Evolutionary conservation across 2,888 invertebrate species (phyloP), one percentile per base, ranked within the genome.

Genomic region (Pheosia tremula): DNA sequence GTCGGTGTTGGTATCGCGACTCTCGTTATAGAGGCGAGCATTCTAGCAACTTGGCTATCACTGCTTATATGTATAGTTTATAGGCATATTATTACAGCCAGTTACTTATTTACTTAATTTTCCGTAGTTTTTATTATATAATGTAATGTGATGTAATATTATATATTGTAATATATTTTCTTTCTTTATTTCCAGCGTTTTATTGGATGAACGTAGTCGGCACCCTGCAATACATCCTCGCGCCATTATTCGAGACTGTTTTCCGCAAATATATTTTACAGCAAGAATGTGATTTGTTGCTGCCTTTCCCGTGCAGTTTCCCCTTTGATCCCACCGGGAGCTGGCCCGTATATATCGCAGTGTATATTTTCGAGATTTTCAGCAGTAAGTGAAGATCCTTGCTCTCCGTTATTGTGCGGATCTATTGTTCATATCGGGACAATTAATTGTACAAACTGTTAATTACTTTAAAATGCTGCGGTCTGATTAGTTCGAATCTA

Each of bases 351-450:
- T 90, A 89, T 74, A 68, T 83, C 53, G 63, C 63, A 13, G 74
- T 81, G 24, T 89, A 89, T 70, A 59, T 75, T 13, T 84, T 86
- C 66, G 81, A 89, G 68, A 64, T 61, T 50, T 86, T 82, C 64
- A 75, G 79, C 57, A 80, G 89, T 89, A 78, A 82, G 86, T 84
- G 72, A 56, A 56, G 63, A 11, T 13, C 57, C 66, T 66, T 72
- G 45, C 8, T 43, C 3, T 47, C 11, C 47, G n/a, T 47, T 47
- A 47, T 47, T 45, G n/a, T 11, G 61, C 2, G 24, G 2, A 72
- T 64, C 63, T 68, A 65, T 71, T 68, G 68, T 68, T 65, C 73
- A 24, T 24, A 24, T 67, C 66, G 56, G 67, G 70, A 70, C 70
- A 72, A 36, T 24, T 36, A 57, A 4, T 9, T 8, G 4, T 9